A percentile compares a stretch with the other conserved stretches of the same genome.
Evolutionary conservation across 53 echinoderm and acorn worm genomes (phyloP).

Genomic region (Paracentrotus lividus): DNA sequence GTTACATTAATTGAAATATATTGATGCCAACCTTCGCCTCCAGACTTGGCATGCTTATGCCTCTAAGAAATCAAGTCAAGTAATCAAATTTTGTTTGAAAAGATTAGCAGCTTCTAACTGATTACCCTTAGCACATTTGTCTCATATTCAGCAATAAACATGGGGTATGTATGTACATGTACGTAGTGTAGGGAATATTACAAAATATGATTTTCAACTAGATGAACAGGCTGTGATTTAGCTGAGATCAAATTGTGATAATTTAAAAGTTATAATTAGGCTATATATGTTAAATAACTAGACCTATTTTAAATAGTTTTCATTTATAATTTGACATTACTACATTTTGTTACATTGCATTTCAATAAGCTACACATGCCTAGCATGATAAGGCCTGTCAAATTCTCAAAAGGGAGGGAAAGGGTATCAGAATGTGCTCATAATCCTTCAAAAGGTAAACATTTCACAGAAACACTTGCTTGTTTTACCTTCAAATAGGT

Average conservation of each 20-base stretch:
- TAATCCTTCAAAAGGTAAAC: not conserved
- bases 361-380: no score
- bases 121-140: not conserved
- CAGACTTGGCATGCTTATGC: not conserved
- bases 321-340: no score
- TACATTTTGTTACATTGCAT: no score
- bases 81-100: not conserved
- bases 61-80: not conserved
- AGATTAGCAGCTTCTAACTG: constrained; percentile 14
- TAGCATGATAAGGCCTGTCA: no score
- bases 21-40: constrained; percentile 30
- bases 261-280: no score
- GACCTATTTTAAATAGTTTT: no score
- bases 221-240: no score
- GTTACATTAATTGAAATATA: not conserved
- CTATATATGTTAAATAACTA: no score
- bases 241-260: no score
- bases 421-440: not conserved
- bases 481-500: not conserved
- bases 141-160: not conserved
- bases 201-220: no score
- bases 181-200: no score
- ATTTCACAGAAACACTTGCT: not conserved
- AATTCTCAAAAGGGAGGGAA: not conserved
- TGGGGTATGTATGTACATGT: not conserved